Evolutionary conservation across 2,113 vertebrate species (phyloP), one percentile per base, ranked within the genome.

Genomic region (Trichomycterus rosablanca): DNA sequence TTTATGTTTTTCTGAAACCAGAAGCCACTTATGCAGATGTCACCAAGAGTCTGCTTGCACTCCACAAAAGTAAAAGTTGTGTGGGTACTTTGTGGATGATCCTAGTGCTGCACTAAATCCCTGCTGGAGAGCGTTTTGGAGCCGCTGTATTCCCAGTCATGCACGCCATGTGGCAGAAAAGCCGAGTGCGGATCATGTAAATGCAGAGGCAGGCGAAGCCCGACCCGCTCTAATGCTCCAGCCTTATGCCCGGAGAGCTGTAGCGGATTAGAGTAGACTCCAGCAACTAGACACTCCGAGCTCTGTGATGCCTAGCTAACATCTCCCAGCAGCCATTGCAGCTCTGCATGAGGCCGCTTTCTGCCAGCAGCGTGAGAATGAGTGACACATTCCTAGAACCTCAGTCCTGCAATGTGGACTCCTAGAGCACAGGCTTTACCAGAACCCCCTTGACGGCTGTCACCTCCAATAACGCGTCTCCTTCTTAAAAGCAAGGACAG

Each of bases 231-330:
- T 96, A 94, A 96, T 92, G 83, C 91, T 84, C 86, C 81, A 93
- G 93, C 89, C 91, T 75, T 86, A 93, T 97, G 91, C 92, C 56
- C 75, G 87, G 86, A 88, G 87, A 88, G 86, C 74, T 79, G 23
- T 87, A 83, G 86, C 91, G 91, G 93, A 93, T 97, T 94, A 93
- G 64, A 73, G 72, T 71, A 74, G 78, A 61, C 65, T 68, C 55
- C 37, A 23, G 54, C 66, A 67, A 80, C 83, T 83, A 84, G 85
- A 81, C 26, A 73, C 80, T 86, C 82, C 85, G 80, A 76, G 83
- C 77, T 78, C 85, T 81, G 76, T 63, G 67, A 75, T 72, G 63
- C 70, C 66, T 50, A n/a, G 67, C 78, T 83, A 83, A 81, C 78
- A 83, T 78, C 79, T 80, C 78, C 72, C 67, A 0, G 52, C 70